phyloP scores from a whole-genome alignment of 2,113 vertebrate genomes.

The Podiceps cristatus region DNA sequence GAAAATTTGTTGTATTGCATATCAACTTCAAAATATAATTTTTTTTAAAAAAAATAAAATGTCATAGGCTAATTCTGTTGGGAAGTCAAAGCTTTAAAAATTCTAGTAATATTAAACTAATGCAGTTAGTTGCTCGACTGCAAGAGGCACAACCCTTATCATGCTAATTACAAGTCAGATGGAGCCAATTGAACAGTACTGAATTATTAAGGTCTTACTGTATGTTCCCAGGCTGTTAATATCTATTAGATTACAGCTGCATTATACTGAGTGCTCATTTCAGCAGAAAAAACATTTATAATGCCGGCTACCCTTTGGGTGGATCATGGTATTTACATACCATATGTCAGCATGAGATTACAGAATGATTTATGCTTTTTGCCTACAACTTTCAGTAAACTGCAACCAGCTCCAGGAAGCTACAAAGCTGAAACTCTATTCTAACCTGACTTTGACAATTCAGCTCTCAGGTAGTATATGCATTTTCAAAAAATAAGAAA shows the following conservation, averaged over 20 bases:
- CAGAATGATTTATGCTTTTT: constrained; percentile 52
- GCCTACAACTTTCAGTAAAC: constrained; percentile 55
- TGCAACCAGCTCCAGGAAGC: neutral
- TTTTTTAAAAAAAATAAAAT: neutral
- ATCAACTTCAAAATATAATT: neutral
- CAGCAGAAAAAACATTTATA: constrained; percentile 42
- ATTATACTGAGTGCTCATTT: constrained; percentile 54
- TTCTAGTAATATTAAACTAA: neutral
- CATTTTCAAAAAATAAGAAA: constrained; percentile 5
- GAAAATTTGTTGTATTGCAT: neutral
- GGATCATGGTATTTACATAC: constrained; percentile 54
- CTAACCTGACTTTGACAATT: constrained; percentile 52
- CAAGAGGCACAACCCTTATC: neutral
- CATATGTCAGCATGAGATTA: constrained; percentile 63
- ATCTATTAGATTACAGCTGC: constrained; percentile 59
- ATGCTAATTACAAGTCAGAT: constrained; percentile 4
- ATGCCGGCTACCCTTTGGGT: constrained; percentile 33
- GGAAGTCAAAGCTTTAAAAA: neutral
- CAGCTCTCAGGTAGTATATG: constrained; percentile 2
- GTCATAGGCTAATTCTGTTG: neutral
- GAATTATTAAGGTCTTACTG: constrained; percentile 59
- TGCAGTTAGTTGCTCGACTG: neutral
- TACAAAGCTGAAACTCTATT: neutral
- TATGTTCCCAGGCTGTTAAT: constrained; percentile 43
- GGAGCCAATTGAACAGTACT: constrained; percentile 27